Conservation (phyloP, 2,888 invertebrate species). For the Drosophila greeni region DNA sequence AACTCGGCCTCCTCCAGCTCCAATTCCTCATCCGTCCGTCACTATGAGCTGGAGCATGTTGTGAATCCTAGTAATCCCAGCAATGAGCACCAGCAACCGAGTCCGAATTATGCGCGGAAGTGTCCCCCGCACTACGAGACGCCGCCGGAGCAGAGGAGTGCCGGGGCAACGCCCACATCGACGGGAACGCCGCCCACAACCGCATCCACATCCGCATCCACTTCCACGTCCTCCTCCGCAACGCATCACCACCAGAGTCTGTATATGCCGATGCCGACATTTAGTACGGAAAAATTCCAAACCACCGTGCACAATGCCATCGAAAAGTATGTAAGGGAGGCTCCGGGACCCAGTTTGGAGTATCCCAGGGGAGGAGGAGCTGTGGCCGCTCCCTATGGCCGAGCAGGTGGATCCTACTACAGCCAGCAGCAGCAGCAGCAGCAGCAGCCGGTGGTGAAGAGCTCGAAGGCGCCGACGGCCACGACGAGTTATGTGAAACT, state of each 20-base stretch:
- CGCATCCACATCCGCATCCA: slow-evolving; percentile 2
- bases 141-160: slow-evolving; percentile 55
- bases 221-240: slow-evolving; percentile 2
- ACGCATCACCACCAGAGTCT: slow-evolving; percentile 63
- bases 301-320: slow-evolving; percentile 66
- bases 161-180: slow-evolving; percentile 33
- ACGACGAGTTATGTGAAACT: slow-evolving; percentile 49
- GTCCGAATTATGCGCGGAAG: slow-evolving; percentile 74
- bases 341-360: slow-evolving; percentile 59
- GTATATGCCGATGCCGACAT: slow-evolving; percentile 73
- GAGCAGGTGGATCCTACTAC: slow-evolving; percentile 28
- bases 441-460: slow-evolving; percentile 3
- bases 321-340: slow-evolving; percentile 61
- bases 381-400: slow-evolving; percentile 13
- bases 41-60: slow-evolving; percentile 63
- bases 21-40: slow-evolving; percentile 25
- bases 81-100: slow-evolving; percentile 70
- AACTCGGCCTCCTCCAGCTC: slow-evolving; percentile 6
- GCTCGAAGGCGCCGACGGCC: slow-evolving; percentile 26
- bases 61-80: slow-evolving; percentile 72
- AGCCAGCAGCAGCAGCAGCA: background rate
- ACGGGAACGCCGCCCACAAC: slow-evolving; percentile 23
- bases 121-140: slow-evolving; percentile 73
- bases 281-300: slow-evolving; percentile 73
- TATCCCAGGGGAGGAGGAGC: slow-evolving; percentile 33